Conservation (phyloP, 2,113 vertebrate genomes). For the Neotoma lepida region DNA sequence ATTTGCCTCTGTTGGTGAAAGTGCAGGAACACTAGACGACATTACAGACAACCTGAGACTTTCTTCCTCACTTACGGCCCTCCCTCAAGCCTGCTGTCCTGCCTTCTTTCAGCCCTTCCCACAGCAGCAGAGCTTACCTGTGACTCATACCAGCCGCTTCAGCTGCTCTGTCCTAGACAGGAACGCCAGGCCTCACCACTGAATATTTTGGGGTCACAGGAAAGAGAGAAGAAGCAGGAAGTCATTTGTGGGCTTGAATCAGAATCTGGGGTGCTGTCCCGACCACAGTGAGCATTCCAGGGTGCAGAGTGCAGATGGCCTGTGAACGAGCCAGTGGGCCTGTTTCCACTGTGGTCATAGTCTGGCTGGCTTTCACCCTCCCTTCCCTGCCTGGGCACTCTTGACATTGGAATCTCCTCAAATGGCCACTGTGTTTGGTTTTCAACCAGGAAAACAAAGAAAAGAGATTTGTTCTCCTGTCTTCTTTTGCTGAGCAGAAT, state of each 20-base stretch:
- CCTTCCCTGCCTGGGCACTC: conserved; percentile 35
- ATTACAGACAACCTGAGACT: neutral
- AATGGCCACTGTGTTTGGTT: conserved; percentile 62
- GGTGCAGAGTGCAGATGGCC: neutral
- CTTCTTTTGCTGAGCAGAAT: conserved; percentile 61
- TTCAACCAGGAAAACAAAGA: conserved; percentile 72
- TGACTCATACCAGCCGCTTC: conserved; percentile 42
- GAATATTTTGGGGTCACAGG: conserved; percentile 53
- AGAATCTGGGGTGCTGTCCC: neutral
- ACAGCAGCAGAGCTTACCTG: conserved; percentile 26
- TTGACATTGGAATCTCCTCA: conserved; percentile 65
- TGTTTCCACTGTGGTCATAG: conserved; percentile 20
- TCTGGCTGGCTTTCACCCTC: neutral
- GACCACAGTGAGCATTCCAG: neutral
- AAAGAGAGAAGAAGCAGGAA: conserved; percentile 50
- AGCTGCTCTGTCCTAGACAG: conserved; percentile 15
- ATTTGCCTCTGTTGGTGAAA: conserved; percentile 38
- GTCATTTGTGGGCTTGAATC: conserved; percentile 24
- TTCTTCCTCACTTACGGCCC: neutral
- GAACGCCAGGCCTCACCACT: conserved; percentile 21
- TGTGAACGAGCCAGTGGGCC: neutral
- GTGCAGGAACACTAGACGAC: neutral
- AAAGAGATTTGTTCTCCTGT: conserved; percentile 66
- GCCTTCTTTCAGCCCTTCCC: neutral
- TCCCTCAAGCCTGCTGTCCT: neutral